Evolutionary conservation across 2,113 vertebrate genomes (phyloP), one percentile per base, ranked within the genome.

Genomic region (Naja naja): DNA sequence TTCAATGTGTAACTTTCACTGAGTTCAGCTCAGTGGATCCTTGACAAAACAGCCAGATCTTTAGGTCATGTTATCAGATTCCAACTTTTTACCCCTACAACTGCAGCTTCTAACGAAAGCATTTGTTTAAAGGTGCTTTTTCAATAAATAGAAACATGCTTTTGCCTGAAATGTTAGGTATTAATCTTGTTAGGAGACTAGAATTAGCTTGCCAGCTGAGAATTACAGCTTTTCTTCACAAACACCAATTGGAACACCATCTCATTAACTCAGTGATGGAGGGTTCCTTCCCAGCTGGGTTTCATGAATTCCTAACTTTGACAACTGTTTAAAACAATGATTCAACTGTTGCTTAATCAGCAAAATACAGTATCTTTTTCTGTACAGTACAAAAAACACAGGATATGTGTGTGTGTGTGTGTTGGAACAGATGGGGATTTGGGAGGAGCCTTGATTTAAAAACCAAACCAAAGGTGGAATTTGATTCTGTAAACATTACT

Each of bases 301-400:
- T 89, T 85, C 30, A 34, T 58, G 27, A 92, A 89, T 85, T 89
- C 43, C 81, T 69, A 60, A 45, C 55, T 56, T 87, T 49, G 22
- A 85, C 39, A 89, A n/a, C 43, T 43, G 53, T 39, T 64, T 87
- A 43, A 81, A 81, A 81, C 30, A 34, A 47, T 92, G 92, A 92
- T 92, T 89, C 89, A 55, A 16, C 49, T 56, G 39, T 89, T 47
- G 53, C 47, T 52, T 45, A 53, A 49, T 89, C 88, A 58, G 88
- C 88, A 86, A 86, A 86, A 90, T 52, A 86, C 55, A 58, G 49
- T 60, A 53, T 60, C 74, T 81, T 60, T 93, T 90, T 64, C 45
- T 86, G 30, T 93, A 93, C 92, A 93, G 92, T 93, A 93, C 92
- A 52, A 58, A 49, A 81, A 81, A 92, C 74, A 89, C 11, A 93